A percentile compares a stretch with the other conserved stretches of the same genome.
Evolutionary conservation across 2,113 vertebrate genomes (phyloP).

Genomic region (Thryonomys swinderianus): DNA sequence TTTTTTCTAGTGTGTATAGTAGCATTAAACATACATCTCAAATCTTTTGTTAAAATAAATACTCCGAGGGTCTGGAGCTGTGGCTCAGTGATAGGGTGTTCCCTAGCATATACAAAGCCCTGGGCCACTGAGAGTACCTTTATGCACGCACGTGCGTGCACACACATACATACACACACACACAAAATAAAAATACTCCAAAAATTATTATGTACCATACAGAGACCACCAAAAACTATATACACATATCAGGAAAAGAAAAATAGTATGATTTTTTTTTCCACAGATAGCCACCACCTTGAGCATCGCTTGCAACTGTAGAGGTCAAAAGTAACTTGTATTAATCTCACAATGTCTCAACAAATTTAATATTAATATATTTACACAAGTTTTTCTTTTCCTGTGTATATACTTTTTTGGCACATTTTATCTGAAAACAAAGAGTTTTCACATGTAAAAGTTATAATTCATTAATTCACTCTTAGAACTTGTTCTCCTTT

Average conservation of each 20-base stretch:
- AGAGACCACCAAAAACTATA: neutral
- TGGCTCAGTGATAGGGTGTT: neutral
- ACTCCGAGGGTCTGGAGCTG: neutral
- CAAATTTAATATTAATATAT: neutral
- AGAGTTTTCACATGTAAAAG: neutral
- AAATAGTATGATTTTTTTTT: neutral
- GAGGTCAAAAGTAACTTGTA: neutral
- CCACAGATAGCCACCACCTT: neutral
- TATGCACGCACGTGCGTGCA: neutral
- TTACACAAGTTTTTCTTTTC: neutral
- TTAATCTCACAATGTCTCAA: neutral
- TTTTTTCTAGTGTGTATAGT: conserved; percentile 23
- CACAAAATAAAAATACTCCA: conserved; percentile 10
- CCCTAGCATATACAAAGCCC: neutral
- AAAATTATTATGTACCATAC: neutral
- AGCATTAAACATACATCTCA: neutral
- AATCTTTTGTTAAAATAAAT: conserved; percentile 37
- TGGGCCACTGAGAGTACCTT: neutral
- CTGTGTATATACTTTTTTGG: neutral
- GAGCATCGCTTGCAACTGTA: neutral
- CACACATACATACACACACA: neutral
- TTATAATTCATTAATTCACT: conserved; percentile 5
- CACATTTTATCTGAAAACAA: neutral
- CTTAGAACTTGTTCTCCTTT: neutral
- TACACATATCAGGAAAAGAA: neutral